Base-by-base conservation (phyloP, 2,113 vertebrate species). In the Polyodon spathula region DNA sequence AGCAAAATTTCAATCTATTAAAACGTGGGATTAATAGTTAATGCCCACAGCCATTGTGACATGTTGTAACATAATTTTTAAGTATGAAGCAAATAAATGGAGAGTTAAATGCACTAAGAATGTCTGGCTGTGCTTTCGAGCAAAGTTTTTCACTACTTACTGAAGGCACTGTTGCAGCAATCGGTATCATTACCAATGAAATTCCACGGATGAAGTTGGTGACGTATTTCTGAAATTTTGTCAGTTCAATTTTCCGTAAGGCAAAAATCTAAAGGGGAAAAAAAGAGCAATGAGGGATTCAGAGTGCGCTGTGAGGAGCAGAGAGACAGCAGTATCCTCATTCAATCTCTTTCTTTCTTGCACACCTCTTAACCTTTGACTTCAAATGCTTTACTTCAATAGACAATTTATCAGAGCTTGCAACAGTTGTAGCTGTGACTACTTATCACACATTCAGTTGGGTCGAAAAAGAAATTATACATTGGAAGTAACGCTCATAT, bases 121-220 rank as follows among this genome's bases (percentile, higher is more conserved):
- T 27, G 27, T 27, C 3, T 27, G 27, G 3, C 27, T 27, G 1
- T 8, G 44, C 14, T 0, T 4, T 16, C 14, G 14, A 44, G 6
- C 37, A 27, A 27, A 27, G 27, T 3, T 27, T 1, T 3, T 27
- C 27, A 0, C 14, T 52, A 89, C 90, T 88, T 68, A 95, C 93
- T 0, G 93, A 93, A 1, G 96, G 95, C 1, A 97, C 91, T 0
- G 84, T 72, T 0, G 93, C 90, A 4, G 95, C 92, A 7, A 98
- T 10, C 1, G 94, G 94, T 40, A 98, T 71, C 92, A 98, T 97
- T 37, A 91, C 4, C 7, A 97, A 27, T 0, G 92, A 92, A 6
- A 93, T 4, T 0, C 60, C 76, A 2, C 94, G 78, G 17, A 93
- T 75, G 41, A 83, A 68, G 75, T 94, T 71, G 0, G 88, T 89